A percentile compares a stretch with the other conserved stretches of the same genome.
Evolutionary conservation across 2,888 invertebrate species (phyloP).

Genomic region (Drosophila nigritarsus): DNA sequence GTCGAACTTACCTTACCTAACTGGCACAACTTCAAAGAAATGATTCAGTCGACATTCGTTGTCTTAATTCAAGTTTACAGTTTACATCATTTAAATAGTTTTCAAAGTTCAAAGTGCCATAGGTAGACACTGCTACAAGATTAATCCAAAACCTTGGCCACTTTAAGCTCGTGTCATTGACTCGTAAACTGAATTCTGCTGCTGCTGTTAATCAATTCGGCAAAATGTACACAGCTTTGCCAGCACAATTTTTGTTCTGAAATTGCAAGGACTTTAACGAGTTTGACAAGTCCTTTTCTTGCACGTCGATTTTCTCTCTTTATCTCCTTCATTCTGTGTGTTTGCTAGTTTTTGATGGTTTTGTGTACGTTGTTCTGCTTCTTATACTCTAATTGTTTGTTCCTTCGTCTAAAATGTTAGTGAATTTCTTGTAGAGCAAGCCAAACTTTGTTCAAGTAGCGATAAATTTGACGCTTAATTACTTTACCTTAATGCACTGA

Average conservation of each 20-base stretch:
- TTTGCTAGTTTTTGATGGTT: conserved; percentile 6
- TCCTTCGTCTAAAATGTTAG: conserved; percentile 57
- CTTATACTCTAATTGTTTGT: conserved; percentile 49
- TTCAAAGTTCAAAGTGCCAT: neutral
- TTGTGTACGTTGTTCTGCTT: conserved; percentile 21
- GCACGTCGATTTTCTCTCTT: conserved; percentile 30
- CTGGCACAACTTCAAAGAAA: neutral
- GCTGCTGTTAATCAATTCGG: conserved; percentile 4
- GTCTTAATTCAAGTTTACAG: neutral
- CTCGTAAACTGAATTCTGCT: neutral
- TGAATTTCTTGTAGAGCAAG: conserved; percentile 56
- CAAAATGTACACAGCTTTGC: conserved; percentile 36
- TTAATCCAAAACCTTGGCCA: neutral
- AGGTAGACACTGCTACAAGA: neutral
- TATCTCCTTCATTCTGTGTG: conserved; percentile 2
- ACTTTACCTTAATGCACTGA: conserved; percentile 39
- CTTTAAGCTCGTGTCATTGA: neutral
- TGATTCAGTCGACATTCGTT: neutral
- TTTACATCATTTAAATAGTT: neutral
- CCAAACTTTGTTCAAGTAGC: conserved; percentile 57
- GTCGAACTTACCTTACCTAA: neutral
- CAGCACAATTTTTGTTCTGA: conserved; percentile 24
- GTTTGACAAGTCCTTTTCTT: conserved; percentile 48
- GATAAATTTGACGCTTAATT: conserved; percentile 45
- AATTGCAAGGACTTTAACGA: conserved; percentile 69